Percentiles rank a stretch among this genome's conserved stretches.
These are phyloP conservation scores for Clarias platycephalus DNA, from an alignment of 2,797 vertebrate genomes.

Conservation along the genomic window DNA sequence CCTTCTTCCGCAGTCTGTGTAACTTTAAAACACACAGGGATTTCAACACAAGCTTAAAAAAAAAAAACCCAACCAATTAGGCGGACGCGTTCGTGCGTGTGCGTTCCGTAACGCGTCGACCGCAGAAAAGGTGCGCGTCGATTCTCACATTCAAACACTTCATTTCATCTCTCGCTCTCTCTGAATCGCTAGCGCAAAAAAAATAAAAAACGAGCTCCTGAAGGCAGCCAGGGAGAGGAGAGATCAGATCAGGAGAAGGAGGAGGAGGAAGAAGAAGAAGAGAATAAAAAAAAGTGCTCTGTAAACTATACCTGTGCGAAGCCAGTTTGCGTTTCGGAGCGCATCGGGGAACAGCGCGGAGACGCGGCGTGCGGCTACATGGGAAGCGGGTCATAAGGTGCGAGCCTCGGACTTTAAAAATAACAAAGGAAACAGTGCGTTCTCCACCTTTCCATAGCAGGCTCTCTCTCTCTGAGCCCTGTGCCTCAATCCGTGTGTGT, in stretches of 20 bases:
- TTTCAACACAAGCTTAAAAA: conserved; percentile 43
- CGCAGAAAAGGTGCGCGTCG: conserved; percentile 46
- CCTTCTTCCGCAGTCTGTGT: conserved; percentile 75
- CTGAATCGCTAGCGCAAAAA: conserved; percentile 68
- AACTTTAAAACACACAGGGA: conserved; percentile 79
- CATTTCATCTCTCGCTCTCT: conserved; percentile 60
- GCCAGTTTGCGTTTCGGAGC: conserved; percentile 65
- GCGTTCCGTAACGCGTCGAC: conserved; percentile 13
- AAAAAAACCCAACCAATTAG: conserved; percentile 27
- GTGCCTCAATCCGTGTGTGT: conserved; percentile 61
- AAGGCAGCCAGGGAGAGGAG: conserved; percentile 1
- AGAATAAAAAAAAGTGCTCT: conserved; percentile 66
- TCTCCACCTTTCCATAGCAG: conserved; percentile 78
- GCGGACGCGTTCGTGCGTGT: background rate
- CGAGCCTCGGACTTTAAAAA: conserved; percentile 75
- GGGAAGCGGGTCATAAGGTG: conserved; percentile 68
- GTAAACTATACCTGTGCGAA: conserved; percentile 75
- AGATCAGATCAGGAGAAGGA: background rate
- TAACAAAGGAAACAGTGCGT: conserved; percentile 78
- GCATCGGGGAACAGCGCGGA: conserved; percentile 68
- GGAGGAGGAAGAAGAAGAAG: background rate
- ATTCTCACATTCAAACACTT: conserved; percentile 52
- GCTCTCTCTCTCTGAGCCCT: conserved; percentile 60
- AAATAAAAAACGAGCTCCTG: conserved; percentile 54
- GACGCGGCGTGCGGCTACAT: conserved; percentile 59